Evolutionary conservation across 2,113 vertebrate species (phyloP).

Genomic region (Merops nubicus): DNA sequence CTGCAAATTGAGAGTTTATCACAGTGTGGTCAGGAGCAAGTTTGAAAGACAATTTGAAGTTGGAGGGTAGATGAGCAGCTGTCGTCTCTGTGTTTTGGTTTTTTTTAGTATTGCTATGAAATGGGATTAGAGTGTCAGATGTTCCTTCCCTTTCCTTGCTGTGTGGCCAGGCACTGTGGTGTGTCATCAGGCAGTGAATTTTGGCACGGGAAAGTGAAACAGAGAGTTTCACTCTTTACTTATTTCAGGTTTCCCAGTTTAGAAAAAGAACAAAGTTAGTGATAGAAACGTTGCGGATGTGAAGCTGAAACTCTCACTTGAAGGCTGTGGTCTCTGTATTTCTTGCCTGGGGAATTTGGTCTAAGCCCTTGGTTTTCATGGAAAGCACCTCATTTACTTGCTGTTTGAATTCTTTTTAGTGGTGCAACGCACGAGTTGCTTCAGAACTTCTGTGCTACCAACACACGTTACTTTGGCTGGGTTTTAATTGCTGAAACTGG

Average conservation of each 20-base stretch:
- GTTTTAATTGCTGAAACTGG: neutral
- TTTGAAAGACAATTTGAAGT: neutral
- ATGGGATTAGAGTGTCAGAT: neutral
- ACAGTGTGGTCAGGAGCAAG: neutral
- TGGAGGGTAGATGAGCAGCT: neutral
- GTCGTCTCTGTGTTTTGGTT: neutral
- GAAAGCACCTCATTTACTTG: neutral
- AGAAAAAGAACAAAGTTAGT: neutral
- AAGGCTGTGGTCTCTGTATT: neutral
- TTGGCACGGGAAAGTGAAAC: neutral
- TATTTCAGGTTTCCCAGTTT: neutral
- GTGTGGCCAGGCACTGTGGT: neutral
- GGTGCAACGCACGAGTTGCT: neutral
- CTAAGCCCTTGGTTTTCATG: neutral
- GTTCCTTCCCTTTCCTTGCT: neutral
- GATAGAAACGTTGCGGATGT: neutral
- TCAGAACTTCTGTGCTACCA: neutral
- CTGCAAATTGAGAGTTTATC: neutral
- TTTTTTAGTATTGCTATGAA: neutral
- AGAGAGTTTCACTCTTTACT: neutral
- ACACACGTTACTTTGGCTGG: neutral
- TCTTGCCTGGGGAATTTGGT: neutral
- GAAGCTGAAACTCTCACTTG: neutral
- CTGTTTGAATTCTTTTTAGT: neutral
- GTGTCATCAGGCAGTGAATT: neutral